Percentiles rank a stretch among this genome's conserved stretches.
Conservation (phyloP, 2,888 invertebrate species). For the Dynastes maya region DNA sequence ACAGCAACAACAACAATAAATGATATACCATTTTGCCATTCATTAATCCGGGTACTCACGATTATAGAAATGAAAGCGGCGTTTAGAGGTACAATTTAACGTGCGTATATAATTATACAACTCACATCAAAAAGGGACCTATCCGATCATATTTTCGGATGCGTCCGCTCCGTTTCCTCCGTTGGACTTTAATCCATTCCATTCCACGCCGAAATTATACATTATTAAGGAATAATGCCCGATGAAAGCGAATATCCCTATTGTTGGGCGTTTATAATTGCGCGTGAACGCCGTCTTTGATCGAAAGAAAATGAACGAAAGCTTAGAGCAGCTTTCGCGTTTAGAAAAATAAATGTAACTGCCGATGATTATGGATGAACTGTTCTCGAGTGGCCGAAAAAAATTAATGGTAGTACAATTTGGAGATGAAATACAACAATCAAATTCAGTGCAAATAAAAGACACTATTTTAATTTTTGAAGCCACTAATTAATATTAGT, state of each 20-base stretch:
- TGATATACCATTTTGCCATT: slow-evolving; percentile 32
- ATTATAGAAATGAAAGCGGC: slow-evolving; percentile 37
- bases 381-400: not conserved
- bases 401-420: not conserved
- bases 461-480: no score
- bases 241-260: slow-evolving; percentile 34
- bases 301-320: slow-evolving; percentile 11
- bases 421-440: no score
- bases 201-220: slow-evolving; percentile 34
- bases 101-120: slow-evolving; percentile 28
- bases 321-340: not conserved
- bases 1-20: slow-evolving; percentile 31
- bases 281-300: slow-evolving; percentile 18
- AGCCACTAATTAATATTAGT: no score
- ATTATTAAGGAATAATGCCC: slow-evolving; percentile 39
- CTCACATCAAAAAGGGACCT: slow-evolving; percentile 1
- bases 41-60: slow-evolving; percentile 39
- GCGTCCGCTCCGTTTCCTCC: not conserved
- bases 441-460: no score
- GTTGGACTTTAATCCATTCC: not conserved
- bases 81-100: slow-evolving; percentile 39
- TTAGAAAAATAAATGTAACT: slow-evolving; percentile 18
- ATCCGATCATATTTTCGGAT: slow-evolving; percentile 34
- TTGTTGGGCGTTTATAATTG: slow-evolving; percentile 37
- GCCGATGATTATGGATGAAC: slow-evolving; percentile 15